Percentiles rank a stretch among this genome's conserved stretches.
Conservation (phyloP, 2,113 vertebrate species). For the Hypanus sabinus region DNA sequence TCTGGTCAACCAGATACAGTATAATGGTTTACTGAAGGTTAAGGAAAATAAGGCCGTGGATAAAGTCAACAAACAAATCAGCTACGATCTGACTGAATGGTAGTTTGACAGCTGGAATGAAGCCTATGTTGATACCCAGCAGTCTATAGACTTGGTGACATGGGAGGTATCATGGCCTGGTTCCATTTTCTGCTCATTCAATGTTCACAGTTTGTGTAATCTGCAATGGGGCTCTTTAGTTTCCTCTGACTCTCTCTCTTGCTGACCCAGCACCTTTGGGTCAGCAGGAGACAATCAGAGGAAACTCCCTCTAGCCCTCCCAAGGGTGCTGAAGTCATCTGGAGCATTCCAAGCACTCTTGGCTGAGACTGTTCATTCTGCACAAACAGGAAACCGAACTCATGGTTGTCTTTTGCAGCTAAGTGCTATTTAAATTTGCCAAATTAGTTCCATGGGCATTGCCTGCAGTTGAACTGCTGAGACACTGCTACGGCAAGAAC, state of each 20-base stretch:
- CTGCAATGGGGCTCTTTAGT: background rate
- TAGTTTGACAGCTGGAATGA: background rate
- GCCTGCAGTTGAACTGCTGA: too few relatives aligned
- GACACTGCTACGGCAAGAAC: too few relatives aligned
- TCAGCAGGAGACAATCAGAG: too few relatives aligned
- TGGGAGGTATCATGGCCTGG: background rate
- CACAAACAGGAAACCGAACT: background rate
- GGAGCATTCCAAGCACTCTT: background rate
- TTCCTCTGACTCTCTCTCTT: background rate
- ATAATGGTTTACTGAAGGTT: background rate
- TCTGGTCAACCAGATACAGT: too few relatives aligned
- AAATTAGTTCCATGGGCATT: background rate
- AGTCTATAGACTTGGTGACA: background rate
- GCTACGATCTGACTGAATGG: background rate
- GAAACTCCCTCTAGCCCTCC: too few relatives aligned
- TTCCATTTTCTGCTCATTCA: background rate
- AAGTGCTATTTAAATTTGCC: background rate
- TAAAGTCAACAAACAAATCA: background rate
- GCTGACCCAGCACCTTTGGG: background rate
- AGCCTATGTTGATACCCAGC: background rate
- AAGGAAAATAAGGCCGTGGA: background rate
- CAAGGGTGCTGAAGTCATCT: background rate
- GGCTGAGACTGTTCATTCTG: background rate
- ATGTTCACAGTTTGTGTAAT: background rate
- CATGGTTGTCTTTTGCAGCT: background rate